These are phyloP conservation scores for Hemibagrus wyckioides DNA, from an alignment of 2,113 vertebrate species.

Conservation along the genomic window DNA sequence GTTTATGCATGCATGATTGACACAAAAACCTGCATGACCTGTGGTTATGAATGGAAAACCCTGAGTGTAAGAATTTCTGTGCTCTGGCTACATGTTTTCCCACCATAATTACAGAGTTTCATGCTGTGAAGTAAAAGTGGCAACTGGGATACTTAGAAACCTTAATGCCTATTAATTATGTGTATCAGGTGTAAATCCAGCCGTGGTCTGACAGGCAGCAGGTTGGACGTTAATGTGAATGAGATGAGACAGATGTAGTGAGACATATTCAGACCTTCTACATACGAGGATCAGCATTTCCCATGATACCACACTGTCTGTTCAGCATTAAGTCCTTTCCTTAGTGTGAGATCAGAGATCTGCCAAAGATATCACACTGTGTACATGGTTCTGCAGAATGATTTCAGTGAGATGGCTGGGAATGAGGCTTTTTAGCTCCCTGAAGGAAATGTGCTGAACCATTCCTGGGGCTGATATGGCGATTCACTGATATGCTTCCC, in stretches of 20 bases:
- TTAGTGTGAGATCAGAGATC: slow-evolving; percentile 28
- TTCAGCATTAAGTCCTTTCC: slow-evolving; percentile 17
- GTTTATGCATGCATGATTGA: background rate
- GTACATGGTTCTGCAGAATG: slow-evolving; percentile 32
- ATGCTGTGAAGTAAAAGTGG: background rate
- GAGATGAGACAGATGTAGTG: slow-evolving; percentile 59
- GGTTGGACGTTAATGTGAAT: slow-evolving; percentile 64
- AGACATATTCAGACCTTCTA: background rate
- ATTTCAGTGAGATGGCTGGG: slow-evolving; percentile 42
- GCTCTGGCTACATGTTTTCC: background rate
- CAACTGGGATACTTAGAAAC: slow-evolving; percentile 5
- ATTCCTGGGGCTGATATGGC: slow-evolving; percentile 23
- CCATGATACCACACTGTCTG: background rate
- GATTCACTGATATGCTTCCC: slow-evolving; percentile 40
- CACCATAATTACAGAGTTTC: background rate
- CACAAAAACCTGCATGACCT: background rate
- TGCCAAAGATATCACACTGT: slow-evolving; percentile 31
- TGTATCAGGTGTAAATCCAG: slow-evolving; percentile 13
- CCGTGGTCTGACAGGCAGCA: slow-evolving; percentile 17
- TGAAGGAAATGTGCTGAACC: slow-evolving; percentile 42
- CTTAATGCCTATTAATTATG: background rate
- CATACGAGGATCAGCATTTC: slow-evolving; percentile 32
- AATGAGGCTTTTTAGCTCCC: slow-evolving; percentile 36
- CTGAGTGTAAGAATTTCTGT: background rate
- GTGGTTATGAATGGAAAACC: background rate